Conservation (phyloP, 2,888 invertebrate species). For the Coremacera marginata region DNA sequence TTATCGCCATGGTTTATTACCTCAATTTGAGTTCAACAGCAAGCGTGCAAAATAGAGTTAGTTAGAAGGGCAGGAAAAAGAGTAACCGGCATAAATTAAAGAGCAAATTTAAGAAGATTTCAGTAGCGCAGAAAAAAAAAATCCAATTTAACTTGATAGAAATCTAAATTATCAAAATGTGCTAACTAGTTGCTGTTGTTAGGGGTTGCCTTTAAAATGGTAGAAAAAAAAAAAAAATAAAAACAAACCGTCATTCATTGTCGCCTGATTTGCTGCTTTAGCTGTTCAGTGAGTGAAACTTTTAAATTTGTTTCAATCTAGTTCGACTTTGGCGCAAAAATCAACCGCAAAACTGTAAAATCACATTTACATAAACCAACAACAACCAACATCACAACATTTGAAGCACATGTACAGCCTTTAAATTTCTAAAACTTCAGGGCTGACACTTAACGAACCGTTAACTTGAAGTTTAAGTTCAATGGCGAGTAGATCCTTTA, state of each 20-base stretch:
- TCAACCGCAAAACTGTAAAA: no score
- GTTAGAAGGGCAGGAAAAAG: not conserved
- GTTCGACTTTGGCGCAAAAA: no score
- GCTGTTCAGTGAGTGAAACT: no score
- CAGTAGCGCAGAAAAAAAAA: not conserved
- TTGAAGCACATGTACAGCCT: no score
- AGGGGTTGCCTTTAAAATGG: not conserved
- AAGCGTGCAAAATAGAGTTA: not conserved
- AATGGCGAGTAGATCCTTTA: not conserved
- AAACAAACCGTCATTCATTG: no score
- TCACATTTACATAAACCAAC: no score
- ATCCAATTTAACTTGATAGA: conserved; percentile 7
- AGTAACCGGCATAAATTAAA: conserved; percentile 9
- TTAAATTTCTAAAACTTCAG: no score
- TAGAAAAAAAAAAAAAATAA: no score
- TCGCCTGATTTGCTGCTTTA: no score
- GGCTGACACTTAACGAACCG: not conserved
- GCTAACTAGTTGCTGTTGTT: not conserved
- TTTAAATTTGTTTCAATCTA: no score
- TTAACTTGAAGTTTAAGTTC: not conserved
- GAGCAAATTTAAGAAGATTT: not conserved
- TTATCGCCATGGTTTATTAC: not conserved
- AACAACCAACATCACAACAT: no score
- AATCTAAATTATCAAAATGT: not conserved
- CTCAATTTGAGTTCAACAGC: not conserved